Evolutionary conservation across 2,113 vertebrate species (phyloP).

Genomic region (Lontra canadensis): DNA sequence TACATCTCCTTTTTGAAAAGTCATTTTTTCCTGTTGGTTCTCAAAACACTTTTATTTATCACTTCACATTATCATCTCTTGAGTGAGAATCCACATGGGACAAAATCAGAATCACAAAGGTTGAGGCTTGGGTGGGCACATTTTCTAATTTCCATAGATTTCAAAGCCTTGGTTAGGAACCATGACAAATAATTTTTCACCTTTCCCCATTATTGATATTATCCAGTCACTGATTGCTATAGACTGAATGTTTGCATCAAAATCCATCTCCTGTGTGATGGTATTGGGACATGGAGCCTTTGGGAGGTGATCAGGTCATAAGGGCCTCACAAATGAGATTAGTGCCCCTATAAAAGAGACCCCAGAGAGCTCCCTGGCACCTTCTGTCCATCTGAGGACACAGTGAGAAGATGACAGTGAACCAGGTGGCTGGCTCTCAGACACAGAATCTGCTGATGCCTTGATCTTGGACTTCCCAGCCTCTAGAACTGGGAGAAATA

Average conservation of each 20-base stretch:
- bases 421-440: not conserved
- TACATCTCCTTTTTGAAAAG: not conserved
- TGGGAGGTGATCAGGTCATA: not conserved
- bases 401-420: rapidly evolving
- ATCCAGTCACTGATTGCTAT: not conserved
- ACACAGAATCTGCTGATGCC: not conserved
- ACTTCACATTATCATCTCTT: not conserved
- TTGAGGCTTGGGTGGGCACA: not conserved
- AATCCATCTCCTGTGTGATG: not conserved
- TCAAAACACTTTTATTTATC: not conserved
- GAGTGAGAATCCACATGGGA: not conserved
- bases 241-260: not conserved
- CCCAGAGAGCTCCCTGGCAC: not conserved
- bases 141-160: not conserved
- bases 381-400: not conserved
- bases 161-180: not conserved
- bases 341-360: not conserved
- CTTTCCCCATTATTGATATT: not conserved
- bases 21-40: not conserved
- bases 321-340: not conserved
- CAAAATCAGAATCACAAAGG: constrained; percentile 10
- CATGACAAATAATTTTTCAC: not conserved
- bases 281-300: not conserved
- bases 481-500: not conserved
- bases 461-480: not conserved